phyloP scores from a whole-genome alignment of 1,140 invertebrate species.

The Thaumatotibia leucotreta region DNA sequence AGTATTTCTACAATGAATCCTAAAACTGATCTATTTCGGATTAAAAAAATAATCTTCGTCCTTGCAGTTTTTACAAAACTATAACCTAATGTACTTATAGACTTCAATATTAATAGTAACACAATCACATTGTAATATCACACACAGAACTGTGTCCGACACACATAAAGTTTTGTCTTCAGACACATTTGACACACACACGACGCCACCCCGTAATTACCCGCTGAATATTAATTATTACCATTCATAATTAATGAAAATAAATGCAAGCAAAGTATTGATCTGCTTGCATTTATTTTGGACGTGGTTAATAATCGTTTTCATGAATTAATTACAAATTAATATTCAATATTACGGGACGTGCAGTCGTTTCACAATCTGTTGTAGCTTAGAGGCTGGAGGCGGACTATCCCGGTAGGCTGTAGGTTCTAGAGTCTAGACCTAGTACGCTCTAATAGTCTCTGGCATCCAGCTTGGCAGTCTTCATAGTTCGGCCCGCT shows the following conservation, averaged over 20 bases:
- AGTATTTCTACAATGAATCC: conserved; percentile 49
- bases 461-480: conserved; percentile 53
- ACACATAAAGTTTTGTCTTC: conserved; percentile 50
- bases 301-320: background rate
- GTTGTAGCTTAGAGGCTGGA: conserved; percentile 11
- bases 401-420: background rate
- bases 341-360: conserved; percentile 12
- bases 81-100: conserved; percentile 60
- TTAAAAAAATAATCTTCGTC: conserved; percentile 12
- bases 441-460: conserved; percentile 19
- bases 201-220: conserved; percentile 41
- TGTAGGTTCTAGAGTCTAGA: background rate
- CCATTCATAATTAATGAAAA: conserved; percentile 17
- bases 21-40: conserved; percentile 30
- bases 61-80: conserved; percentile 23
- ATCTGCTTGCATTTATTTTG: conserved; percentile 36
- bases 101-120: conserved; percentile 55
- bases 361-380: conserved; percentile 5
- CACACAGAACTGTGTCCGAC: conserved; percentile 61
- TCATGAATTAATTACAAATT: background rate
- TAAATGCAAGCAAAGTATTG: conserved; percentile 34
- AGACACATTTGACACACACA: conserved; percentile 55
- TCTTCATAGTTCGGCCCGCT: conserved; percentile 58
- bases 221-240: conserved; percentile 36
- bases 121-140: conserved; percentile 75